Evolutionary conservation across 2,888 invertebrate genomes (phyloP).

Genomic region (Troglohyphantes excavatus): DNA sequence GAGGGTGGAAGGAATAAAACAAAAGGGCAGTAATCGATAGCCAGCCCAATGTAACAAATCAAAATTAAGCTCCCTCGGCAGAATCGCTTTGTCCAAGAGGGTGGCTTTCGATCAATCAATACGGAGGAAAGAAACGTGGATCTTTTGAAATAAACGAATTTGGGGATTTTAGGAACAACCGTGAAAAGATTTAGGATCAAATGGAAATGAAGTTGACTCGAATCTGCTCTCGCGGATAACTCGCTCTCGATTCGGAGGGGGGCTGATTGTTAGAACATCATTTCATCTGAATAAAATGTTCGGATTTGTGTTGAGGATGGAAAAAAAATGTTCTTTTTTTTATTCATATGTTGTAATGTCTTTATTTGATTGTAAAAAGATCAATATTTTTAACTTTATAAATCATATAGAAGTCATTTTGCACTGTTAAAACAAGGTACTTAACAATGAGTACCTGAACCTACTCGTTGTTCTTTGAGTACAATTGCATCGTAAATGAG

Average conservation of each 20-base stretch:
- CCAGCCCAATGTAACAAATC: slow-evolving; percentile 28
- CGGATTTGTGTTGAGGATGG: too few species aligned
- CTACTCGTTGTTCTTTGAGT: too few species aligned
- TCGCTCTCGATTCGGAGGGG: not conserved
- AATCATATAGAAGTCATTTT: too few species aligned
- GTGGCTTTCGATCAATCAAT: slow-evolving; percentile 9
- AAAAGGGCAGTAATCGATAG: not conserved
- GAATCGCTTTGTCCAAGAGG: slow-evolving; percentile 32
- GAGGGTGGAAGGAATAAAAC: not conserved
- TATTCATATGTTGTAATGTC: too few species aligned
- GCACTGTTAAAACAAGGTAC: too few species aligned
- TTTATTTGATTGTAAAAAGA: too few species aligned
- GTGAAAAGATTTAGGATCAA: not conserved
- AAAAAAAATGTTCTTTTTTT: too few species aligned
- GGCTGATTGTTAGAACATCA: too few species aligned
- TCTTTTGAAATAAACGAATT: slow-evolving; percentile 3
- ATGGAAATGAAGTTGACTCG: slow-evolving; percentile 9
- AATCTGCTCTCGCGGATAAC: slow-evolving; percentile 18
- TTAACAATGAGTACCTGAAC: too few species aligned
- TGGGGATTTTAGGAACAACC: slow-evolving; percentile 28
- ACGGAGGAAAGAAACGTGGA: not conserved
- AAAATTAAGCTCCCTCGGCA: slow-evolving; percentile 48
- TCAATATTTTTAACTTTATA: too few species aligned
- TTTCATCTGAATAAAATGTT: too few species aligned
- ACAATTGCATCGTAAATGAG: too few species aligned